Evolutionary conservation across 2,113 vertebrate species (phyloP).

Genomic region (Rhea americana): DNA sequence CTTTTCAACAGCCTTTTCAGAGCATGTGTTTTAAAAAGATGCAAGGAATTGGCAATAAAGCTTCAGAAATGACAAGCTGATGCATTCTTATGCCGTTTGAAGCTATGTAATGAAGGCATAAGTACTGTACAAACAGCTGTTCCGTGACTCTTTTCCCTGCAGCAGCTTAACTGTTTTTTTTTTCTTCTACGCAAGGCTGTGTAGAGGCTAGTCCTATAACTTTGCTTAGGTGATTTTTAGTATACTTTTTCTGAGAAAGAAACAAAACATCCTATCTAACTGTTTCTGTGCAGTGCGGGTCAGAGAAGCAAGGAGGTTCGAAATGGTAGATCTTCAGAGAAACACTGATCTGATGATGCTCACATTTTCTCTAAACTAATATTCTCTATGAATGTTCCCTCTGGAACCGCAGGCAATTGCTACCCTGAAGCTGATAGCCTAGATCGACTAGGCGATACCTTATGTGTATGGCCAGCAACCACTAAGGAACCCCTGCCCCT

Average conservation of each 20-base stretch:
- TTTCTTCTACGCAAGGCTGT: neutral
- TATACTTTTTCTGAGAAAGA: neutral
- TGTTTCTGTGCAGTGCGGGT: neutral
- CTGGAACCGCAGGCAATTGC: neutral
- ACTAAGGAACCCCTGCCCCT: neutral
- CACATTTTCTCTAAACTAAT: neutral
- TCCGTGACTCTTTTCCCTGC: neutral
- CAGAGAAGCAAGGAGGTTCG: neutral
- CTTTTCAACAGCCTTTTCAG: neutral
- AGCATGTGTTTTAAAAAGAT: neutral
- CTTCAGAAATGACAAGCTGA: slow-evolving; percentile 9
- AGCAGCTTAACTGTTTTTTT: neutral
- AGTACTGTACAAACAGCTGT: slow-evolving; percentile 28
- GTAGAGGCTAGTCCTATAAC: neutral
- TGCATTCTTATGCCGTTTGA: slow-evolving; percentile 31
- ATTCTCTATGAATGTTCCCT: neutral
- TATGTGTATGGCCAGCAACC: neutral
- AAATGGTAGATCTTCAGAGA: neutral
- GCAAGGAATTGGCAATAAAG: neutral
- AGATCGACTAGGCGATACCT: neutral
- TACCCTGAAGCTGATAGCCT: neutral
- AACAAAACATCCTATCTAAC: neutral
- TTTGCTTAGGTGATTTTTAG: slow-evolving; percentile 9
- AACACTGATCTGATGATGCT: neutral
- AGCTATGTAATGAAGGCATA: slow-evolving; percentile 29